Evolutionary conservation across 2,797 vertebrate species (phyloP).

Genomic region (Sebastes minor): DNA sequence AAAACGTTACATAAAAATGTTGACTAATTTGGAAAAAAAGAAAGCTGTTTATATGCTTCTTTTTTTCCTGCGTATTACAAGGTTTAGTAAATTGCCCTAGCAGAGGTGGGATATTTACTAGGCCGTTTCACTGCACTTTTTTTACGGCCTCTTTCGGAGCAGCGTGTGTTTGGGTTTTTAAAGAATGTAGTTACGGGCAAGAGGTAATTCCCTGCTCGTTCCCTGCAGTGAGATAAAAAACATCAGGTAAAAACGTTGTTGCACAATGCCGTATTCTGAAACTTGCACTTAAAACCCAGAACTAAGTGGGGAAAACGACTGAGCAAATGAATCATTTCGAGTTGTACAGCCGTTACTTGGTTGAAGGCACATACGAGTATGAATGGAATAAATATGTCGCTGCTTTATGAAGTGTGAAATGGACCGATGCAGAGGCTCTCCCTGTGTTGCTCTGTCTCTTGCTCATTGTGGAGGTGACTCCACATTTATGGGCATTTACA

Average conservation of each 20-base stretch:
- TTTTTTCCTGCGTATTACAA: conserved; percentile 31
- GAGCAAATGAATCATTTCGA: conserved; percentile 68
- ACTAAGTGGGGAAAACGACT: conserved; percentile 57
- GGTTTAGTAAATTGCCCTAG: conserved; percentile 46
- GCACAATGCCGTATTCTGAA: conserved; percentile 57
- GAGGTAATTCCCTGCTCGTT: conserved; percentile 56
- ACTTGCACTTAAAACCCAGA: conserved; percentile 49
- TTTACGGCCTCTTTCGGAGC: conserved; percentile 57
- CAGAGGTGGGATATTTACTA: conserved; percentile 60
- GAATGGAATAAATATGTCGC: conserved; percentile 74
- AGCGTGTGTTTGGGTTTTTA: conserved; percentile 55
- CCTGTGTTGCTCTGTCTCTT: conserved; percentile 52
- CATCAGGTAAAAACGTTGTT: conserved; percentile 40
- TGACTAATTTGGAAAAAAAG: conserved; percentile 38
- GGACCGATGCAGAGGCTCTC: conserved; percentile 62
- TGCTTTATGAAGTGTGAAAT: conserved; percentile 80
- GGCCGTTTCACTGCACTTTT: conserved; percentile 49
- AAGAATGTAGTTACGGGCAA: conserved; percentile 47
- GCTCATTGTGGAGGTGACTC: conserved; percentile 69
- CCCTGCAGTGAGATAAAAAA: conserved; percentile 65
- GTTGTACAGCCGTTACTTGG: conserved; percentile 55
- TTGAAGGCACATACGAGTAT: conserved; percentile 51
- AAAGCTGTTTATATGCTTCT: conserved; percentile 38
- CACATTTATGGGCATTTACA: conserved; percentile 68
- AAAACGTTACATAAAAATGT: conserved; percentile 37